Evolutionary conservation across 1,140 invertebrate genomes (phyloP).

Genomic region (Brachionus paranguensis): DNA sequence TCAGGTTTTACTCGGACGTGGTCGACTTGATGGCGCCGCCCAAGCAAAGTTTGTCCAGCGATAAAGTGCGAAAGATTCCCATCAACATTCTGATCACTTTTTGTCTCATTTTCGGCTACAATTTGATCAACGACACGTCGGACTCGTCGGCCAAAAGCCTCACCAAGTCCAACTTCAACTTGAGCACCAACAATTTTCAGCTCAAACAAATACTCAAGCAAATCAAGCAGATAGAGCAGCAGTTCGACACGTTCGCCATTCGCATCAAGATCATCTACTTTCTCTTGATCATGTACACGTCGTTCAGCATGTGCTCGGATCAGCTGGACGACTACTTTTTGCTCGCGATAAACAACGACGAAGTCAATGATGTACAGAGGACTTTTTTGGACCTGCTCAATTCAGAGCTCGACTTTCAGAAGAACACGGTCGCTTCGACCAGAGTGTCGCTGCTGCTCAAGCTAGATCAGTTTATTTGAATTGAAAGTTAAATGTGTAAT

Average conservation of each 20-base stretch:
- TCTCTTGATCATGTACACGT: slow-evolving; percentile 24
- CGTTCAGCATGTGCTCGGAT: slow-evolving; percentile 13
- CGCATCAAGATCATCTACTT: slow-evolving; percentile 34
- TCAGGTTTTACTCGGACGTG: slow-evolving; percentile 14
- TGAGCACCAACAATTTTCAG: not conserved
- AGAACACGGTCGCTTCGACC: not conserved
- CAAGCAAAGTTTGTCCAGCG: not conserved
- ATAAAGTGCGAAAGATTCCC: not conserved
- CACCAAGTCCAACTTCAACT: not conserved
- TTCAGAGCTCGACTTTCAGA: slow-evolving; percentile 34
- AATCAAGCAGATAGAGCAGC: slow-evolving; percentile 17
- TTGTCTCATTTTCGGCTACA: slow-evolving; percentile 37
- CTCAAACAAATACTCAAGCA: slow-evolving; percentile 28
- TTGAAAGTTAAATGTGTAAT: not conserved
- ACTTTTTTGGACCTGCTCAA: slow-evolving; percentile 21
- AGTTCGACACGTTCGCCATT: slow-evolving; percentile 31
- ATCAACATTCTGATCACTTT: slow-evolving; percentile 5
- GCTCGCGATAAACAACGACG: slow-evolving; percentile 10
- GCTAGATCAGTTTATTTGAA: slow-evolving; percentile 33
- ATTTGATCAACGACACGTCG: not conserved
- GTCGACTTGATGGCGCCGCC: slow-evolving; percentile 23
- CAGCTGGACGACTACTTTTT: not conserved
- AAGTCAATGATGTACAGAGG: slow-evolving; percentile 1
- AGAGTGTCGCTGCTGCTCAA: slow-evolving; percentile 14
- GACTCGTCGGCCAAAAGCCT: not conserved